Evolutionary conservation across 2,888 invertebrate genomes (phyloP), one percentile per base, ranked within the genome.

Genomic region (Meiosimyza platycephala): DNA sequence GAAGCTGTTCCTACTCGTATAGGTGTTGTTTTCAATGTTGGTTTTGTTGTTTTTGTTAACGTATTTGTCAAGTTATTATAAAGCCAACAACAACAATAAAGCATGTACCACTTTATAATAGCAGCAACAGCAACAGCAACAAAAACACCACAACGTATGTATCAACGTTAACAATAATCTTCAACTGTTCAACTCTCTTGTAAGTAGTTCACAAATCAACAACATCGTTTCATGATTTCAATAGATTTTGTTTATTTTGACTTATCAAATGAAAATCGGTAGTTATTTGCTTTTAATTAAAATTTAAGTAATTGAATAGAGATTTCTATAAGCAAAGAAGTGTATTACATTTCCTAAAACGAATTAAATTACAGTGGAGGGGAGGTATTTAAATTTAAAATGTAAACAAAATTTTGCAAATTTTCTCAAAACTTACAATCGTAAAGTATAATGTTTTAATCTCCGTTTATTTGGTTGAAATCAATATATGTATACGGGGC

Each of bases 221-320:
- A 47, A 52, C 64, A 64, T 65, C 40, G 57, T 50, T 57, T 48
- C 63, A 63, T 62, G 54, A 74, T 71, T 74, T 66, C 71, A 18
- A 51, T 55, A 9, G 40, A 62, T 71, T 67, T 16, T 51, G 57
- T 63, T 74, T 74, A 18, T 12, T 16, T 71, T 73, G 9, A 2
- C 40, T 40, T 66, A 60, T 59, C 51, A 68, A 64, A 72, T 64
- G 55, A 69, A 50, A 68, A 50, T 50, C 48, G 7, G 28, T 6
- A 48, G 51, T 48, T 18, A n/a, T 28, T 51, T 18, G 16, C 15
- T 2, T 40, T 67, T 65, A 40, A 40, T 40, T 40, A 40, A 40
- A 40, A 40, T 9, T 40, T 2, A 40, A 40, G 40, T 40, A 9
- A 9, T 40, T 40, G 40, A 40, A 9, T 6, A 9, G 40, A 40